These are phyloP conservation scores for Athene noctua DNA, from an alignment of 2,113 vertebrate genomes.

Conservation along the genomic window DNA sequence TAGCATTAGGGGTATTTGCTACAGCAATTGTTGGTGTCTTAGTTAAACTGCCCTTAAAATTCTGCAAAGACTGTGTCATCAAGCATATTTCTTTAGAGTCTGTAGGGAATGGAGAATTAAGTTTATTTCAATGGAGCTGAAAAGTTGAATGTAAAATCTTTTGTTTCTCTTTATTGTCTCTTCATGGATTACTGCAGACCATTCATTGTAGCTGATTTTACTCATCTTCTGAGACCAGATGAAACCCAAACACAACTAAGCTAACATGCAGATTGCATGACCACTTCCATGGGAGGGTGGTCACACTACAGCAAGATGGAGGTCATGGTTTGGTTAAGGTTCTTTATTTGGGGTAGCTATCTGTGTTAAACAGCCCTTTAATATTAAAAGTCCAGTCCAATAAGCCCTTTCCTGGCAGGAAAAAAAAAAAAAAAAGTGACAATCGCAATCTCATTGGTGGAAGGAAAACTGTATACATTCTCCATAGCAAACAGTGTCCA, in stretches of 20 bases:
- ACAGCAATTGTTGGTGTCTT: neutral
- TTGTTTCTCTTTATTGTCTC: constrained; percentile 12
- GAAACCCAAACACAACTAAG: constrained; percentile 47
- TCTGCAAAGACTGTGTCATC: neutral
- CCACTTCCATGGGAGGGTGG: constrained; percentile 49
- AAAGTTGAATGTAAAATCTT: constrained; percentile 18
- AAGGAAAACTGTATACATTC: neutral
- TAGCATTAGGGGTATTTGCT: neutral
- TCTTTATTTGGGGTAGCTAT: neutral
- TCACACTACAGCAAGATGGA: constrained; percentile 46
- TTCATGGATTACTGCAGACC: constrained; percentile 27
- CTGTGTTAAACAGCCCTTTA: constrained; percentile 48
- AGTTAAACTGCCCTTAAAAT: neutral
- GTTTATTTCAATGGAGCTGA: neutral
- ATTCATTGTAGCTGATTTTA: constrained; percentile 55
- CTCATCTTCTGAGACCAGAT: constrained; percentile 45
- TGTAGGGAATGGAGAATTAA: neutral
- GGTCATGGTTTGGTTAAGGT: constrained; percentile 43
- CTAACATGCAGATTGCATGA: constrained; percentile 43
- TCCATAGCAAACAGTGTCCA: neutral
- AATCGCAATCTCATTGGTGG: neutral
- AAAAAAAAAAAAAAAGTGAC: neutral
- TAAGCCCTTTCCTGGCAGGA: neutral
- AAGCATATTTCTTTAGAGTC: neutral
- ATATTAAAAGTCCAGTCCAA: neutral